These are phyloP conservation scores for Lophura nycthemera DNA, from an alignment of 2,113 vertebrate genomes.

Conservation along the genomic window DNA sequence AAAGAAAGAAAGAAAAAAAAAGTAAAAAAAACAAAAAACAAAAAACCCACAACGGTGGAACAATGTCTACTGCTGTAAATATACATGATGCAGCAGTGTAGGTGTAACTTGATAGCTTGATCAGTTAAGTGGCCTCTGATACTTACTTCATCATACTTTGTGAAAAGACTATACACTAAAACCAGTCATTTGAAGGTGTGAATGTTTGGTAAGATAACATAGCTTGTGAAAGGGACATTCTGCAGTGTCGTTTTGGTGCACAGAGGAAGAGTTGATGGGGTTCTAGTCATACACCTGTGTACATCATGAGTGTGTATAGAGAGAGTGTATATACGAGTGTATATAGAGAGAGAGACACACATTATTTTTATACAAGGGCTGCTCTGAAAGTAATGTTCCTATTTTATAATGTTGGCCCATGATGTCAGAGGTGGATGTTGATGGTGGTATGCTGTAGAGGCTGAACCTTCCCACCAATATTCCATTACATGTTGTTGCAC, in stretches of 20 bases:
- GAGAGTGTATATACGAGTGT: too few relatives aligned
- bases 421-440: background rate
- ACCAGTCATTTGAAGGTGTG: slow-evolving; percentile 1
- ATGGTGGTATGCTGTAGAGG: background rate
- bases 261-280: background rate
- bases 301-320: background rate
- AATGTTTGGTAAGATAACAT: slow-evolving; percentile 15
- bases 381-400: background rate
- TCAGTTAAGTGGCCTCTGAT: background rate
- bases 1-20: slow-evolving; percentile 33
- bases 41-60: background rate
- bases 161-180: slow-evolving; percentile 28
- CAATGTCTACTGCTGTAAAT: background rate
- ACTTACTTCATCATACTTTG: background rate
- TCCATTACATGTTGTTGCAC: background rate
- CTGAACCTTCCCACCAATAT: background rate
- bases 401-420: background rate
- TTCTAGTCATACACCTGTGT: background rate
- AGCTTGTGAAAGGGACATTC: slow-evolving; percentile 1
- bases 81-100: background rate
- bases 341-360: background rate
- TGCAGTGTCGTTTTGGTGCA: background rate
- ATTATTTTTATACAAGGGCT: background rate
- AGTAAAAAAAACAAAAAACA: background rate
- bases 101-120: background rate